These are phyloP conservation scores for Eudyptes chrysolophus DNA, from an alignment of 2,113 vertebrate species.

Conservation along the genomic window DNA sequence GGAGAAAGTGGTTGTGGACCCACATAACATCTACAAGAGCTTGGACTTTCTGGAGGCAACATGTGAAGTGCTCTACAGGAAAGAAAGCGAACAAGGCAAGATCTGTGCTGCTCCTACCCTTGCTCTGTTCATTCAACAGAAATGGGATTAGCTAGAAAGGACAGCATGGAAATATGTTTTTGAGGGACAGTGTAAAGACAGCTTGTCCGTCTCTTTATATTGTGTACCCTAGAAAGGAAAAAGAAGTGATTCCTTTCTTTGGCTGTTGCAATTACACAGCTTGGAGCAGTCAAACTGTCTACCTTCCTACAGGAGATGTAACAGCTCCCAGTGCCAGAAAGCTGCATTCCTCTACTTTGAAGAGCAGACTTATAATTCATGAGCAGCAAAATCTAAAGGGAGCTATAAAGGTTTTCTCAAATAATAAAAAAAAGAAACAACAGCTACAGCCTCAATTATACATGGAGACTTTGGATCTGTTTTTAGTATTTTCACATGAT, in stretches of 20 bases:
- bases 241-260: not conserved
- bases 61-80: not conserved
- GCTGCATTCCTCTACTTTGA: not conserved
- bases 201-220: not conserved
- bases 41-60: not conserved
- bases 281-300: conserved; percentile 14
- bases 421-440: not conserved
- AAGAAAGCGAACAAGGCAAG: not conserved
- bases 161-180: not conserved
- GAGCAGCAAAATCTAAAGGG: conserved; percentile 19
- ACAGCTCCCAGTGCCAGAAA: not conserved
- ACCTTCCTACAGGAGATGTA: conserved; percentile 21
- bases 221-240: not conserved
- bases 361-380: conserved; percentile 37
- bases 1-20: not conserved
- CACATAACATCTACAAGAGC: not conserved
- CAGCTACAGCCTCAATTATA: not conserved
- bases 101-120: not conserved
- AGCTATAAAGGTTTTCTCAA: conserved; percentile 19
- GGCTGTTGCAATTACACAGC: not conserved
- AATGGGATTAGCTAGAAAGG: not conserved
- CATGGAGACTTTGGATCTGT: not conserved
- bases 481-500: not conserved
- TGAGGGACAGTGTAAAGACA: not conserved
- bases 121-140: not conserved